These are phyloP conservation scores for Unio pictorum DNA, from an alignment of 2,888 invertebrate genomes.

Conservation along the genomic window DNA sequence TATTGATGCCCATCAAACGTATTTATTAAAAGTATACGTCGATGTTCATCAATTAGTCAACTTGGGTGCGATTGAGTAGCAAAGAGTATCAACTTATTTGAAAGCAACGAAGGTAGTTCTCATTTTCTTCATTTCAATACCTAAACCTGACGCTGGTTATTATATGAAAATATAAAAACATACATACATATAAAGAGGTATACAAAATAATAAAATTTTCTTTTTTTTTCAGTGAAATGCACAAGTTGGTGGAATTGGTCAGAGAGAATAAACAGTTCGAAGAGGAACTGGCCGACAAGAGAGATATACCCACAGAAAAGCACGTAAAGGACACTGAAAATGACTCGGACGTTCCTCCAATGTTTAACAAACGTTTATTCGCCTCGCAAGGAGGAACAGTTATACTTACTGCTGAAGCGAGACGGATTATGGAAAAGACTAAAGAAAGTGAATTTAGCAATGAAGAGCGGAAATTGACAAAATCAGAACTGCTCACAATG, in stretches of 20 bases:
- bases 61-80: too few species aligned
- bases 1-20: too few species aligned
- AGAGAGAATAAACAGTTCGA: slow-evolving; percentile 44
- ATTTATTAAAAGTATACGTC: too few species aligned
- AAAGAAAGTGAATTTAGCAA: slow-evolving; percentile 22
- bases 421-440: slow-evolving; percentile 50
- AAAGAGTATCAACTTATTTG: too few species aligned
- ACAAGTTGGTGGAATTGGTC: slow-evolving; percentile 39
- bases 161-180: too few species aligned
- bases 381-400: slow-evolving; percentile 48
- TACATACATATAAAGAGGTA: too few species aligned
- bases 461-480: slow-evolving; percentile 27
- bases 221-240: slow-evolving; percentile 42
- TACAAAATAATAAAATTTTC: too few species aligned
- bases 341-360: slow-evolving; percentile 43
- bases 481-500: slow-evolving; percentile 47
- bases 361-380: slow-evolving; percentile 62
- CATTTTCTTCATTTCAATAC: too few species aligned
- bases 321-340: slow-evolving; percentile 27
- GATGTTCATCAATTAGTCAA: too few species aligned
- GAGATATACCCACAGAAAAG: slow-evolving; percentile 17
- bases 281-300: slow-evolving; percentile 32
- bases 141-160: too few species aligned
- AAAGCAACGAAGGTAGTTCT: too few species aligned
- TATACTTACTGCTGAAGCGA: slow-evolving; percentile 53